Evolutionary conservation across 2,797 vertebrate genomes (phyloP).

Genomic region (Holocentrus rufus): DNA sequence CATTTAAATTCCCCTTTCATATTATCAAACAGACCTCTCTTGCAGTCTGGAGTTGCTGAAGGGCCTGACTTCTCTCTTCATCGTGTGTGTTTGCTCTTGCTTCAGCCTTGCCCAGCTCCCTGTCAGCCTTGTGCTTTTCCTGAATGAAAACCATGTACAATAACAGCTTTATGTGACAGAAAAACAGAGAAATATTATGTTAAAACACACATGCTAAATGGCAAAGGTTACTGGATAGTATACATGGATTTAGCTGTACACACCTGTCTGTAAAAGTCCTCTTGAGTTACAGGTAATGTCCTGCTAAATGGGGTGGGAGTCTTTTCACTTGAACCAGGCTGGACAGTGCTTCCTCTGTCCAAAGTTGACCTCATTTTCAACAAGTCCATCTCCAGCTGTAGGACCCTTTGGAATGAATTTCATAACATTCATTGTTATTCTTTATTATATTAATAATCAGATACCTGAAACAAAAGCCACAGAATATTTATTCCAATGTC

Average conservation of each 20-base stretch:
- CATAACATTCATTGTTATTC: slow-evolving; percentile 14
- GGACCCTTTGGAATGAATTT: slow-evolving; percentile 70
- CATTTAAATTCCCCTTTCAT: background rate
- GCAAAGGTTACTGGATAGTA: background rate
- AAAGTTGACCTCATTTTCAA: slow-evolving; percentile 72
- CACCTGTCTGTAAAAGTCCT: slow-evolving; percentile 63
- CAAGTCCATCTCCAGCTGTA: slow-evolving; percentile 79
- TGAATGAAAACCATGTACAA: slow-evolving; percentile 29
- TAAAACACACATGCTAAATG: background rate
- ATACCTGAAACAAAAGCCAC: background rate
- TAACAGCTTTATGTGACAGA: background rate
- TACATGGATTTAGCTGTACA: background rate
- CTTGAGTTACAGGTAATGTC: slow-evolving; percentile 53
- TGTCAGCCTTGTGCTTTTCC: slow-evolving; percentile 60
- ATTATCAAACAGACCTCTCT: slow-evolving; percentile 65
- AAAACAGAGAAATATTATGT: background rate
- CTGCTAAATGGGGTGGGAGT: slow-evolving; percentile 22
- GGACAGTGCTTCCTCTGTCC: slow-evolving; percentile 51
- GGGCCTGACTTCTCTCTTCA: slow-evolving; percentile 68
- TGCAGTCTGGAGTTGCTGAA: slow-evolving; percentile 67
- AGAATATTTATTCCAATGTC: background rate
- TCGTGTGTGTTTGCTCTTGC: slow-evolving; percentile 61
- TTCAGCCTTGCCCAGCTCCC: slow-evolving; percentile 70
- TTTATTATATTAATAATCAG: too few relatives aligned
- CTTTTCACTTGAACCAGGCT: background rate